Conservation (phyloP, 2,113 vertebrate species). For the Orientallactaga bullata region DNA sequence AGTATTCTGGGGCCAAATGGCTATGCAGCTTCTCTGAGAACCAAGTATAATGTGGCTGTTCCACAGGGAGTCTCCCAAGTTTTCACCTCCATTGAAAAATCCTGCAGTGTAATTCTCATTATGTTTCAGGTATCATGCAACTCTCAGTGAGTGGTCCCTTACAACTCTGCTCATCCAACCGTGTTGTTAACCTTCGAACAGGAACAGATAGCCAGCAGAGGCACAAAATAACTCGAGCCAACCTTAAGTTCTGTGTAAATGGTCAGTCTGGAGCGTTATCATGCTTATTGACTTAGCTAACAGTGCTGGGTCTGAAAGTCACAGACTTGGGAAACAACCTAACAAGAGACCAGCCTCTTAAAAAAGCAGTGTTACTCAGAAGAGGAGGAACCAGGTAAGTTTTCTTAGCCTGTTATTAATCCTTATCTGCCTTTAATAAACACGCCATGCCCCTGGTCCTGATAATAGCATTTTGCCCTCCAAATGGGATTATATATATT, state of each 20-base stretch:
- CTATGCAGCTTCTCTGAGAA: not conserved
- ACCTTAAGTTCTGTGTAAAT: not conserved
- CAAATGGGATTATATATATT: not conserved
- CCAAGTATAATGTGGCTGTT: not conserved
- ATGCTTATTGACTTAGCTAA: not conserved
- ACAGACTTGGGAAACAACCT: not conserved
- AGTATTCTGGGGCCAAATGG: not conserved
- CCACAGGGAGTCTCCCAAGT: not conserved
- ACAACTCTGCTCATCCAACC: not conserved
- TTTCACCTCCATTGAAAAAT: conserved; percentile 23
- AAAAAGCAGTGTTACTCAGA: not conserved
- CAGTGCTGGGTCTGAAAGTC: conserved; percentile 3
- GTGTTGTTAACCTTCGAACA: not conserved
- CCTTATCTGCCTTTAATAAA: conserved; percentile 27
- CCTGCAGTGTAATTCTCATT: conserved; percentile 7
- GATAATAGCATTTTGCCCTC: not conserved
- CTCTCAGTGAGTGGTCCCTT: not conserved
- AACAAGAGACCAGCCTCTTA: not conserved
- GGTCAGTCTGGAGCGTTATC: not conserved
- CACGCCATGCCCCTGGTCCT: not conserved
- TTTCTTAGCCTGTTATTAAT: conserved; percentile 6
- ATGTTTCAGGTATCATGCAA: not conserved
- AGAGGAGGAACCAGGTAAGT: not conserved
- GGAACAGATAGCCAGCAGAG: not conserved
- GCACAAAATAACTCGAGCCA: not conserved